Percentiles rank a stretch among this genome's conserved stretches.
Evolutionary conservation across 2,888 invertebrate genomes (phyloP).

Genomic region (Nysson spinosus): DNA sequence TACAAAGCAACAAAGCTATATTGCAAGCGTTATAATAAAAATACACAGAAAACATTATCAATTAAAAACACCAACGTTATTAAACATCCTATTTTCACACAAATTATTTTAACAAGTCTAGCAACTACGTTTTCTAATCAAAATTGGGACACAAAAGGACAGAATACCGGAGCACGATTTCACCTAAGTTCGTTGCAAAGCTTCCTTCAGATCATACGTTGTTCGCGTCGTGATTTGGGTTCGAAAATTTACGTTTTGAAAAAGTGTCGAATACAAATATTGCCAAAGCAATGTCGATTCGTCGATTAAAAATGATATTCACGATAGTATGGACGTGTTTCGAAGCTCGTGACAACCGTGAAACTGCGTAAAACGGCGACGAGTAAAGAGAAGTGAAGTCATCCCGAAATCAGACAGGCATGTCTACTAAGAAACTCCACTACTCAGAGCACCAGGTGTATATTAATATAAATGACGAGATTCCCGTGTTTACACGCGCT

Average conservation of each 20-base stretch:
- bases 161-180: slow-evolving; percentile 38
- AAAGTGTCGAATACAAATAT: slow-evolving; percentile 1
- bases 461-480: slow-evolving; percentile 73
- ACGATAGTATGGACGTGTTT: slow-evolving; percentile 4
- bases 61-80: no score
- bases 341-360: slow-evolving; percentile 38
- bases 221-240: slow-evolving; percentile 65
- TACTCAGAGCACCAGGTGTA: slow-evolving; percentile 64
- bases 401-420: slow-evolving; percentile 37
- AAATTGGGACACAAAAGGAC: no score
- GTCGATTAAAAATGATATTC: not conserved
- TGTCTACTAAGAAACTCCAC: slow-evolving; percentile 62
- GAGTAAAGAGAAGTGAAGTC: slow-evolving; percentile 17
- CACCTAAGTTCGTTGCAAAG: slow-evolving; percentile 61
- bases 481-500: slow-evolving; percentile 59
- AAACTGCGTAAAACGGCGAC: slow-evolving; percentile 60
- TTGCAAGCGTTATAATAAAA: no score
- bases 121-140: no score
- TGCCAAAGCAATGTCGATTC: not conserved
- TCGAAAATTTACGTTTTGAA: slow-evolving; percentile 10
- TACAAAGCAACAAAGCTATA: no score
- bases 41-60: no score
- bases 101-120: no score
- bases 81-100: no score
- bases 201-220: slow-evolving; percentile 63